phyloP scores from a whole-genome alignment of 2,797 vertebrate species.

The Iguana delicatissima region DNA sequence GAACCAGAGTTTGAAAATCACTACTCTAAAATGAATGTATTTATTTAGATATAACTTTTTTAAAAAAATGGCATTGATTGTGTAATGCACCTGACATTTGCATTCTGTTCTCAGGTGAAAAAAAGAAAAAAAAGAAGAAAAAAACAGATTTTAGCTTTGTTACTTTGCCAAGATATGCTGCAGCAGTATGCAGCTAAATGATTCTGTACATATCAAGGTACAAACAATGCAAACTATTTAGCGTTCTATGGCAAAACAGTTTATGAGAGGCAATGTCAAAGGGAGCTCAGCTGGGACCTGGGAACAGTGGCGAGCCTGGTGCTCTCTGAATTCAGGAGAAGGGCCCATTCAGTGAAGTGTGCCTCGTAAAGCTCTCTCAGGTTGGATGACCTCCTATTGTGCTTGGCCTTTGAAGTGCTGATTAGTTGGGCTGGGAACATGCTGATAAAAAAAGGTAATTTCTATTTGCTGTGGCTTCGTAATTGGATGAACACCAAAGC shows the following conservation, averaged over 20 bases:
- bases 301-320: constrained; percentile 58
- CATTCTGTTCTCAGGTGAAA: fast-evolving
- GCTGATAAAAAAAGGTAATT: constrained; percentile 83
- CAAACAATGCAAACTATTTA: background rate
- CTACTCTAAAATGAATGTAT: no score
- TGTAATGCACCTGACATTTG: background rate
- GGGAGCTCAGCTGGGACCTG: constrained; percentile 47
- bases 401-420: constrained; percentile 73
- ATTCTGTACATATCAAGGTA: fast-evolving
- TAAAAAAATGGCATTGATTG: background rate
- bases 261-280: constrained; percentile 23
- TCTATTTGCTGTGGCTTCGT: constrained; percentile 82
- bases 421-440: constrained; percentile 77
- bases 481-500: constrained; percentile 85
- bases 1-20: background rate
- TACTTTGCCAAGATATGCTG: background rate
- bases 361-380: constrained; percentile 62
- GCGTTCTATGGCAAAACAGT: constrained; percentile 31
- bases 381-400: constrained; percentile 73
- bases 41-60: background rate
- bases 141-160: fast-evolving
- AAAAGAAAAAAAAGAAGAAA: fast-evolving
- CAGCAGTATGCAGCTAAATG: constrained; percentile 29
- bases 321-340: constrained; percentile 68
- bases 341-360: constrained; percentile 64